Percentiles rank a stretch among this genome's conserved stretches.
These are phyloP conservation scores for Muschampia staudingeri DNA, from an alignment of 2,888 invertebrate species.

Conservation along the genomic window DNA sequence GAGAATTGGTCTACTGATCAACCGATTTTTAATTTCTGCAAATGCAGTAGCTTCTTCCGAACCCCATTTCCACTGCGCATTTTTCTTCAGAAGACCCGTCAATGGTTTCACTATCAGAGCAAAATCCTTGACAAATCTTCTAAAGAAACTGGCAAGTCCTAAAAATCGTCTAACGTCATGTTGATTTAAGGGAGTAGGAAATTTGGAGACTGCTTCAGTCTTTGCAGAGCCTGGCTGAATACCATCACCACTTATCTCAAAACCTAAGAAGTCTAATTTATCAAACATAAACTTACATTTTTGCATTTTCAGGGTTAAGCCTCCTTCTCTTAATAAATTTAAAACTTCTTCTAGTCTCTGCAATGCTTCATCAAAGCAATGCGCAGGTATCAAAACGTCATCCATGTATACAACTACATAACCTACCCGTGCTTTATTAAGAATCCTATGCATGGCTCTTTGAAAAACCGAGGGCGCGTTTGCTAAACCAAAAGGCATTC, in stretches of 20 bases:
- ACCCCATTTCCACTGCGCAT: not conserved
- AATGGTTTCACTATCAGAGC: not conserved
- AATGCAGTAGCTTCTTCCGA: not conserved
- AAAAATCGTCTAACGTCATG: not conserved
- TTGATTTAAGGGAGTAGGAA: not conserved
- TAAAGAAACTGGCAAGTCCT: not conserved
- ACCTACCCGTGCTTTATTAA: not conserved
- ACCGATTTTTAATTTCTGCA: not conserved
- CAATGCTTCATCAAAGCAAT: not conserved
- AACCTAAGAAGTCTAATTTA: conserved; percentile 15
- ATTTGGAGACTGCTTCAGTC: not conserved
- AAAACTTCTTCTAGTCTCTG: not conserved
- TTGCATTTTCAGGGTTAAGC: conserved; percentile 1
- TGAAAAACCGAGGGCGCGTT: conserved; percentile 6
- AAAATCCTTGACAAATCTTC: conserved; percentile 2
- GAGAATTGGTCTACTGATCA: not conserved
- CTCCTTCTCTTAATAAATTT: conserved; percentile 3
- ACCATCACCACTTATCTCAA: not conserved
- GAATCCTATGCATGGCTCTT: conserved; percentile 3
- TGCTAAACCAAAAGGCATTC: conserved; percentile 60
- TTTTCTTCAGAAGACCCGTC: not conserved
- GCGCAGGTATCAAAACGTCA: not conserved
- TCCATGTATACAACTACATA: conserved; percentile 7
- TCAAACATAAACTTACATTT: conserved; percentile 17
- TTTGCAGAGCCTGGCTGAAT: not conserved